Evolutionary conservation across 2,113 vertebrate genomes (phyloP).

Genomic region (Erpornis zantholeuca): DNA sequence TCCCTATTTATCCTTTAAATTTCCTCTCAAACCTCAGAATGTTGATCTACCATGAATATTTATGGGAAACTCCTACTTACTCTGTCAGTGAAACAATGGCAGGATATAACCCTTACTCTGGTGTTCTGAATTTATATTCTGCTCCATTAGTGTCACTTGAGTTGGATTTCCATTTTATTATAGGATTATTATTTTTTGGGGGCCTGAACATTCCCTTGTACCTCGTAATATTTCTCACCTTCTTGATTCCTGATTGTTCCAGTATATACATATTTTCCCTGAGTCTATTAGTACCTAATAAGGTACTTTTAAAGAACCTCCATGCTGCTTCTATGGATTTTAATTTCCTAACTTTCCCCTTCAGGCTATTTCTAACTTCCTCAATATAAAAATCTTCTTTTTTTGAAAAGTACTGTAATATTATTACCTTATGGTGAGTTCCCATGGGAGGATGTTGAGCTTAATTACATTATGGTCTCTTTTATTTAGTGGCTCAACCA

Average conservation of each 20-base stretch:
- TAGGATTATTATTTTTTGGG: constrained; percentile 32
- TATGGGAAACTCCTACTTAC: constrained; percentile 13
- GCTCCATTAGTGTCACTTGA: constrained; percentile 20
- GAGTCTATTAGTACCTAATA: constrained; percentile 35
- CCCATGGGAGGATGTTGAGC: constrained; percentile 66
- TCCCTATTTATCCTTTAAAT: constrained; percentile 10
- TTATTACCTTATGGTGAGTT: constrained; percentile 65
- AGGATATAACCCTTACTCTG: constrained; percentile 36
- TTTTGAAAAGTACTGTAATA: constrained; percentile 69
- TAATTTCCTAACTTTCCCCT: constrained; percentile 70
- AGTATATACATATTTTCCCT: constrained; percentile 5
- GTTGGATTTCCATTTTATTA: constrained; percentile 53
- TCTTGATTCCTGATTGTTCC: constrained; percentile 61
- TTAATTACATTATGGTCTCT: constrained; percentile 74
- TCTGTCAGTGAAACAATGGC: constrained; percentile 30
- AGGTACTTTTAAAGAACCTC: constrained; percentile 35
- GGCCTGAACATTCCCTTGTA: neutral
- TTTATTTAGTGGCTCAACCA: constrained; percentile 72
- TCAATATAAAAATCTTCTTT: constrained; percentile 68
- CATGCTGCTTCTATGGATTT: constrained; percentile 51
- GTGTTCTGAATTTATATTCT: constrained; percentile 25
- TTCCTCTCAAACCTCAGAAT: neutral
- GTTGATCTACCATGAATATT: constrained; percentile 9
- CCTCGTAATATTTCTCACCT: constrained; percentile 51
- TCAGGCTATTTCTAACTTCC: constrained; percentile 68